Conservation (phyloP, 2,113 vertebrate species). For the Boulengeromyrus knoepffleri region DNA sequence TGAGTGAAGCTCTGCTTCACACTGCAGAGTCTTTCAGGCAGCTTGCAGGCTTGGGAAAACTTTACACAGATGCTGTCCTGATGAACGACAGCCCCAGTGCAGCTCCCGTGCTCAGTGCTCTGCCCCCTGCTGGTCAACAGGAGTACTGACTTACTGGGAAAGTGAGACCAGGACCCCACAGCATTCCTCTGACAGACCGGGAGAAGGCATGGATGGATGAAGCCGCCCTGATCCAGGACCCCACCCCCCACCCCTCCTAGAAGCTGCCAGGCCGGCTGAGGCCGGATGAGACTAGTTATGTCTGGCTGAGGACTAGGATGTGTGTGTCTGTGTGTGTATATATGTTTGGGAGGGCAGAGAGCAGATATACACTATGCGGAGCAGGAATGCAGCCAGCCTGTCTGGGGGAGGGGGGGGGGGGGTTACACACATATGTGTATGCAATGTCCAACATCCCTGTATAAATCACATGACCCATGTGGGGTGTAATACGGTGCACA, state of each 20-base stretch:
- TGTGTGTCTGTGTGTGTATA: background rate
- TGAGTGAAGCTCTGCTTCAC: background rate
- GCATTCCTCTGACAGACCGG: background rate
- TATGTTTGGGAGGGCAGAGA: conserved; percentile 33
- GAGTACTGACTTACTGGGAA: background rate
- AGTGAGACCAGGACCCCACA: background rate
- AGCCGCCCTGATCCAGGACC: background rate
- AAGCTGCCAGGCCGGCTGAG: conserved; percentile 40
- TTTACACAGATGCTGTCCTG: background rate
- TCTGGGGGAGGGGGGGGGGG: conserved; percentile 22
- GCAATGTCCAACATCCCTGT: conserved; percentile 42
- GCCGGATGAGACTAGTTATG: conserved; percentile 37
- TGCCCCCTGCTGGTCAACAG: background rate
- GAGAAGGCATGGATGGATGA: background rate
- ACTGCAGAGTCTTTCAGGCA: background rate
- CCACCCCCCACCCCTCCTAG: background rate
- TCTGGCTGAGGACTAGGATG: conserved; percentile 29
- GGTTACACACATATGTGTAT: conserved; percentile 35
- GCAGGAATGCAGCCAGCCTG: conserved; percentile 52
- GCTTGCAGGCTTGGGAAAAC: background rate
- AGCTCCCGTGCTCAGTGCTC: background rate
- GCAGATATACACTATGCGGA: conserved; percentile 43
- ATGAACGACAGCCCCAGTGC: background rate
- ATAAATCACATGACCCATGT: conserved; percentile 53
- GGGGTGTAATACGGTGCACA: conserved; percentile 32